Evolutionary conservation across 2,113 vertebrate genomes (phyloP).

Genomic region (Phyllostomus discolor): DNA sequence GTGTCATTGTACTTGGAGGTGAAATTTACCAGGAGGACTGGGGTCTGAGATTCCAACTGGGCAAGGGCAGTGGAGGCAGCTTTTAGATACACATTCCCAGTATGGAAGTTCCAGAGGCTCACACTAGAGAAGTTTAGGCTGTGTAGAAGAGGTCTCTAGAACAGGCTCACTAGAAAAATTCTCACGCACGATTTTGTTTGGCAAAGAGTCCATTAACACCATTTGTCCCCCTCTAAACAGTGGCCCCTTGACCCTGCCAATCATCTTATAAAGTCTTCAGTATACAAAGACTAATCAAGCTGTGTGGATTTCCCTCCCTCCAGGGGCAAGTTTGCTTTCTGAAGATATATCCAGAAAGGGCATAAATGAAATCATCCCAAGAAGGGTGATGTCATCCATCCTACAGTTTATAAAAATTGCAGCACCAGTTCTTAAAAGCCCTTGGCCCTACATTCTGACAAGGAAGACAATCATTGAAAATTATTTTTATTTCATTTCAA

Average conservation of each 20-base stretch:
- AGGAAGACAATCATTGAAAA: slow-evolving; percentile 41
- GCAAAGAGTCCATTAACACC: slow-evolving; percentile 24
- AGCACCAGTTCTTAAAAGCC: background rate
- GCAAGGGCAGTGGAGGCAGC: too few species aligned
- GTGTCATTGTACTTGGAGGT: background rate
- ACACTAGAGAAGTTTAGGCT: background rate
- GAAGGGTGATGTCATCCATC: slow-evolving; percentile 49
- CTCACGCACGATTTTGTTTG: slow-evolving; percentile 19
- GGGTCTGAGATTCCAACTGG: background rate
- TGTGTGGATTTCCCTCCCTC: background rate
- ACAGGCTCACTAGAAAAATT: slow-evolving; percentile 23
- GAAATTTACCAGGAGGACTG: background rate
- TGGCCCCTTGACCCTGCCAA: slow-evolving; percentile 44
- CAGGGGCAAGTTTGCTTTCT: background rate
- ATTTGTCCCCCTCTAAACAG: background rate
- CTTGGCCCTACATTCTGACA: slow-evolving; percentile 55
- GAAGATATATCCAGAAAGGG: background rate
- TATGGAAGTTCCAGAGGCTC: background rate
- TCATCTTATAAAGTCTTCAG: slow-evolving; percentile 27
- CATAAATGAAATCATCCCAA: slow-evolving; percentile 39
- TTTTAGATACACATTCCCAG: background rate
- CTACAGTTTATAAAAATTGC: background rate
- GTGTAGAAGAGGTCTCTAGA: background rate
- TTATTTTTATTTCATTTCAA: slow-evolving; percentile 50
- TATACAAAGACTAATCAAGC: background rate